Evolutionary conservation across 1,140 invertebrate species (phyloP).

Genomic region (Solenopsis invicta): DNA sequence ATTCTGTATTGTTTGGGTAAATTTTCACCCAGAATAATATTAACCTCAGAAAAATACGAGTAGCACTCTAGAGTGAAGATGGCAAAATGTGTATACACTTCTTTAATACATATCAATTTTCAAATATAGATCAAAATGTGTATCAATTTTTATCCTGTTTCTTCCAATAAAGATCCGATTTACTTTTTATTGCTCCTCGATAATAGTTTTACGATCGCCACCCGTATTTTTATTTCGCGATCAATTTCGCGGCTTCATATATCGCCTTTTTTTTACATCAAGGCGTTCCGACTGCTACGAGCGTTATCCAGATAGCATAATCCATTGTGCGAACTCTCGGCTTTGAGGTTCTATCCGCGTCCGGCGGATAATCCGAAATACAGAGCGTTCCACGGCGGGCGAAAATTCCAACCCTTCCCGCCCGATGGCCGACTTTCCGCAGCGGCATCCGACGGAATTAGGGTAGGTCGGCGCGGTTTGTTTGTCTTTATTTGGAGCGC

Average conservation of each 20-base stretch:
- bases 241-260: neutral
- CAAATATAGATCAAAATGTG: neutral
- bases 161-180: slow-evolving; percentile 12
- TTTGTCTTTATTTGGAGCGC: slow-evolving; percentile 45
- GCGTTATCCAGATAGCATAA: slow-evolving; percentile 4
- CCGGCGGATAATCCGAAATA: slow-evolving; percentile 52
- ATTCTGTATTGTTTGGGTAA: no score
- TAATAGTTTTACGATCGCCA: neutral
- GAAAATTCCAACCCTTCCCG: slow-evolving; percentile 52
- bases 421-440: slow-evolving; percentile 58
- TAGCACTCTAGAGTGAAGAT: no score
- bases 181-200: neutral
- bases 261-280: neutral
- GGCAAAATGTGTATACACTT: no score
- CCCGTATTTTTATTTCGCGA: neutral
- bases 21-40: no score
- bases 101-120: no score
- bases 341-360: slow-evolving; percentile 30
- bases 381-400: slow-evolving; percentile 12
- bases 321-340: neutral
- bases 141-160: neutral
- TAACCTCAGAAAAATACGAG: no score
- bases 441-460: slow-evolving; percentile 45
- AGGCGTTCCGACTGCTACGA: neutral
- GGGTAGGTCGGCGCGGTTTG: slow-evolving; percentile 45